Percentiles rank a stretch among this genome's conserved stretches.
Conservation (phyloP, 2,113 vertebrate genomes). For the Ceuthmochares aereus region DNA sequence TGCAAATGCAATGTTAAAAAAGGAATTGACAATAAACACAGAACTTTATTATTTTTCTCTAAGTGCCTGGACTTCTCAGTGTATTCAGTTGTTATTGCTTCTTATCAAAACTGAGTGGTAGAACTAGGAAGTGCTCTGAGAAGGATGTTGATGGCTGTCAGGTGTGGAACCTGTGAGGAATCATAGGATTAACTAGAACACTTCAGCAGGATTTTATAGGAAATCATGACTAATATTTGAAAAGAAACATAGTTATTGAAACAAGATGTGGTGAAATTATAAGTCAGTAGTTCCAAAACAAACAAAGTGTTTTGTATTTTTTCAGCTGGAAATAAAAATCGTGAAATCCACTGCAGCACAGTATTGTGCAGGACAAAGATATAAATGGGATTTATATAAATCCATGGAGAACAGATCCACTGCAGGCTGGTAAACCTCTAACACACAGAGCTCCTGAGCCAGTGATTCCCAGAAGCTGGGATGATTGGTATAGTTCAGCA, state of each 20-base stretch:
- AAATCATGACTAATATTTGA: neutral
- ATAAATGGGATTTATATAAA: neutral
- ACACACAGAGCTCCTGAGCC: neutral
- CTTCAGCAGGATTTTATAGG: neutral
- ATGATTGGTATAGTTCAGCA: neutral
- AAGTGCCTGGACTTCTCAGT: neutral
- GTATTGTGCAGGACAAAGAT: neutral
- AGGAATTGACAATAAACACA: neutral
- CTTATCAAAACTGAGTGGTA: neutral
- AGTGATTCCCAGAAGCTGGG: neutral
- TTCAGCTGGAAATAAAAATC: neutral
- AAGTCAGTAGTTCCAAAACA: neutral
- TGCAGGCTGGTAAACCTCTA: neutral
- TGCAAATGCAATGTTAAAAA: neutral
- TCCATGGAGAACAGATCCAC: neutral
- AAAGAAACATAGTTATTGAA: neutral
- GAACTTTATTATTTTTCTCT: neutral
- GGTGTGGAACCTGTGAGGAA: neutral
- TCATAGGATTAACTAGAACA: neutral
- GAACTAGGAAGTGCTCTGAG: neutral
- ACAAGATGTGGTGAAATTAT: neutral
- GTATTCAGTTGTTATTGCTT: neutral
- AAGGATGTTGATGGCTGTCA: neutral
- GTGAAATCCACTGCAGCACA: neutral
- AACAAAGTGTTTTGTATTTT: neutral